phyloP scores from a whole-genome alignment of 92 coral and sea anemone genomes.

The Desmophyllum pertusum region DNA sequence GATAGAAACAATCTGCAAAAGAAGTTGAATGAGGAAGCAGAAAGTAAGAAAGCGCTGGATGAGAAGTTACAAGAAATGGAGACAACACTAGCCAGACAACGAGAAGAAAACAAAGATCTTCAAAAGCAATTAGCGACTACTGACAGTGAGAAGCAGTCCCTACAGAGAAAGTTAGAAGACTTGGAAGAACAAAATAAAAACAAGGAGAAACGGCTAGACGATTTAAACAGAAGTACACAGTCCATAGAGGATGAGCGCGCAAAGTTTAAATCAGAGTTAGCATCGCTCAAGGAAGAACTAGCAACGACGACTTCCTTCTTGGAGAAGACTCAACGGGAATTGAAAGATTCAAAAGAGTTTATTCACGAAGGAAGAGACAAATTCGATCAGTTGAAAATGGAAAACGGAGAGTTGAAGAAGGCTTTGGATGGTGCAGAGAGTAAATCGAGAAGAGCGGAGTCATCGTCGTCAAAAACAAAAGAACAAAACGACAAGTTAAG shows the following conservation, averaged over 20 bases:
- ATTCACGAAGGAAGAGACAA: constrained; percentile 24
- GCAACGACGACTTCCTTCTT: constrained; percentile 35
- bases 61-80: constrained; percentile 13
- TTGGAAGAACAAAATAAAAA: constrained; percentile 44
- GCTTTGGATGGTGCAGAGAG: constrained; percentile 24
- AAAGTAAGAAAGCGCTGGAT: constrained; percentile 20
- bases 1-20: constrained; percentile 32
- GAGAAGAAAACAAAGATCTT: constrained; percentile 57
- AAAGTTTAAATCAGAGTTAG: constrained; percentile 31
- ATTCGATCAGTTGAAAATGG: constrained; percentile 39
- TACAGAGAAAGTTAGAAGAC: constrained; percentile 41
- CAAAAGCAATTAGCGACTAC: constrained; percentile 36
- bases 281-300: constrained; percentile 50
- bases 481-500: constrained; percentile 57
- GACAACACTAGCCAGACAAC: not conserved
- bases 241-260: constrained; percentile 32
- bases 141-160: constrained; percentile 27
- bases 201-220: constrained; percentile 37
- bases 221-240: constrained; percentile 40
- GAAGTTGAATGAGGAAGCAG: constrained; percentile 50
- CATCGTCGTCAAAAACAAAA: constrained; percentile 31
- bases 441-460: constrained; percentile 35
- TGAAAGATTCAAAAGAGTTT: constrained; percentile 10
- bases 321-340: constrained; percentile 49
- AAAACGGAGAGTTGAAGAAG: constrained; percentile 38